A percentile compares a stretch with the other conserved stretches of the same genome.
These are phyloP conservation scores for Hormaphis cornu DNA, from an alignment of 1,140 invertebrate genomes.

Conservation along the genomic window DNA sequence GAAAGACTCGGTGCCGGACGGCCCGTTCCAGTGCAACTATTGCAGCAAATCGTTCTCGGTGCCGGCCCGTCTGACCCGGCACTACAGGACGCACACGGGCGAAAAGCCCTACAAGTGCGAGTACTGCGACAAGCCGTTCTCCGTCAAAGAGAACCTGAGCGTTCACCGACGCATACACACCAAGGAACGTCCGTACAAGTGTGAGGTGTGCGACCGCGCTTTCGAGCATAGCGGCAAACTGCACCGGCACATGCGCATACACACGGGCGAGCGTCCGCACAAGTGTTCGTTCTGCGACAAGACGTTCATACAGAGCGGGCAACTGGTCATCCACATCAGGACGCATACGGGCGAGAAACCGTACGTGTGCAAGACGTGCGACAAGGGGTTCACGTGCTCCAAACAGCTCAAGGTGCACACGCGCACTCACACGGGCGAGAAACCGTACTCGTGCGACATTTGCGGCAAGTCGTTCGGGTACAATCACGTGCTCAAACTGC, in stretches of 20 bases:
- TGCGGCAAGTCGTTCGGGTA: conserved; percentile 79
- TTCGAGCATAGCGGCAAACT: conserved; percentile 88
- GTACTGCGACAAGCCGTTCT: conserved; percentile 84
- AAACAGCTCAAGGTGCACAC: conserved; percentile 82
- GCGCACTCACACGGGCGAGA: conserved; percentile 73
- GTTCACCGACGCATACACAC: conserved; percentile 86
- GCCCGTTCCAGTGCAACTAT: conserved; percentile 79
- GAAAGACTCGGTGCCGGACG: conserved; percentile 48
- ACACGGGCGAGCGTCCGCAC: conserved; percentile 85
- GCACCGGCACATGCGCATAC: conserved; percentile 84
- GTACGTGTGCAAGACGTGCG: conserved; percentile 75
- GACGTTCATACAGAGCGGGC: conserved; percentile 81
- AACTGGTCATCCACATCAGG: conserved; percentile 71
- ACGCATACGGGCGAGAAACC: conserved; percentile 87
- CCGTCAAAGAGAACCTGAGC: conserved; percentile 83
- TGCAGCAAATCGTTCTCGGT: conserved; percentile 87
- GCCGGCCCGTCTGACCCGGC: conserved; percentile 77
- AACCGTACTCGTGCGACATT: conserved; percentile 62
- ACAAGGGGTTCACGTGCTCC: conserved; percentile 80
- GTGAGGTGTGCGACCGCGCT: conserved; percentile 78
- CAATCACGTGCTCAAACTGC: conserved; percentile 77
- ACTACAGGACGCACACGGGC: conserved; percentile 84
- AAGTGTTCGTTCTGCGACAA: conserved; percentile 86
- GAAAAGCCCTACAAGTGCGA: conserved; percentile 80
- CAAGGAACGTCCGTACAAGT: conserved; percentile 76